Base-by-base conservation (phyloP, 2,888 invertebrate species). In the Morpho deidamia region DNA sequence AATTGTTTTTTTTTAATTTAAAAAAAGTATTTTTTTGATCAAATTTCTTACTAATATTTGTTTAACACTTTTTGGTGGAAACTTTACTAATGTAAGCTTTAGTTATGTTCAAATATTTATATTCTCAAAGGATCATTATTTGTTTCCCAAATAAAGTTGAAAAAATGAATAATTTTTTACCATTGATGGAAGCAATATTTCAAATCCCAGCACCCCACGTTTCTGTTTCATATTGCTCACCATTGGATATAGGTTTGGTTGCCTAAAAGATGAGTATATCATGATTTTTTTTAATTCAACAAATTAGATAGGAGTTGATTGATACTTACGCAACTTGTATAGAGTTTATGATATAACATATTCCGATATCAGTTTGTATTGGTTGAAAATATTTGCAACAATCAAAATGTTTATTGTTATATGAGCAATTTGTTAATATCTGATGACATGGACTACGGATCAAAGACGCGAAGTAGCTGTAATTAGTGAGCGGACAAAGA, bases 351-450 rank as follows among this genome's bases (percentile, higher is more conserved):
- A 92, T 83, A 58, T 87, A 92, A 64, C 94, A 94, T 8, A 72
- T 74, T 1, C 94, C 94, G 14, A 91, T 71, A 40, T 93, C 92
- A 0, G 93, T 93, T 37, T 90, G 79, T 37, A 93, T 74, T 0
- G 90, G 90, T 43, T 83, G 71, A 61, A 94, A 94, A 67, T 91
- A 91, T 44, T 90, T 74, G 66, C 94, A 94, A 67, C 94, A 94
- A 42, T 92, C 76, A 55, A 94, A 92, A 0, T 68, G 56, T 8
- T 73, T 60, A 8, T 80, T 81, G 43, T 91, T 91, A 74, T 92
- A 92, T 0, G 75, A 77, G 55, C 94, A 93, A 49, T 83, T 79
- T 7, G 55, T 64, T 32, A 94, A 74, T 0, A 92, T 67, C 10
- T 86, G 69, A 0, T 76, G 61, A 60, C 94, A 94, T 23, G 84